Evolutionary conservation across 2,113 vertebrate genomes (phyloP).

Genomic region (Mugil cephalus): DNA sequence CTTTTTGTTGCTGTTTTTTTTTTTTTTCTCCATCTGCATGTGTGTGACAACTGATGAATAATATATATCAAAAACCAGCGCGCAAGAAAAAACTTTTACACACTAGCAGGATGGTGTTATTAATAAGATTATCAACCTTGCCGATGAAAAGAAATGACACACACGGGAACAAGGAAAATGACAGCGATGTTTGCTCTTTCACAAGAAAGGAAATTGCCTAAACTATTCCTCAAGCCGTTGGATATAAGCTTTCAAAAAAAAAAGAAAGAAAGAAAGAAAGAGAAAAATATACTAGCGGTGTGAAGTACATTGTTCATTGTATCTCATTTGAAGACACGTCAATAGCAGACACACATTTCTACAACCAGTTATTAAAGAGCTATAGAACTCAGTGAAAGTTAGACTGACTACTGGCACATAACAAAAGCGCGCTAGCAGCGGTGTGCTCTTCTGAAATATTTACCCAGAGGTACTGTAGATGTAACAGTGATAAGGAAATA

Average conservation of each 20-base stretch:
- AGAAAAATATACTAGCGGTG: conserved; percentile 50
- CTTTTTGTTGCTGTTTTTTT: not conserved
- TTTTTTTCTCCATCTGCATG: conserved; percentile 22
- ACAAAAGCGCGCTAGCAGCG: conserved; percentile 52
- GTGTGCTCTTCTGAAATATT: conserved; percentile 57
- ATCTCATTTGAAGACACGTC: conserved; percentile 52
- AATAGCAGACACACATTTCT: conserved; percentile 43
- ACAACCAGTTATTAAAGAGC: conserved; percentile 47
- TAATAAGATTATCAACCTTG: conserved; percentile 58
- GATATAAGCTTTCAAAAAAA: conserved; percentile 32
- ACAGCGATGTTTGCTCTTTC: conserved; percentile 25
- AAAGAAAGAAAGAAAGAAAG: not conserved
- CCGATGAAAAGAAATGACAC: conserved; percentile 43
- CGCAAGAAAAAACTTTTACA: conserved; percentile 39
- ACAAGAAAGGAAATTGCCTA: conserved; percentile 34
- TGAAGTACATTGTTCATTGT: conserved; percentile 38
- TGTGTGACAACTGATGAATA: conserved; percentile 46
- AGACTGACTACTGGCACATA: conserved; percentile 32
- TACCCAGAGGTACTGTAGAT: conserved; percentile 77
- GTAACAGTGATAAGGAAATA: conserved; percentile 78
- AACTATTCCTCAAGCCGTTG: conserved; percentile 16
- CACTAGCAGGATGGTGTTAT: conserved; percentile 34
- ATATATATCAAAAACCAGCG: conserved; percentile 55
- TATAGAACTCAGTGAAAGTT: conserved; percentile 59
- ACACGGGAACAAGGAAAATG: conserved; percentile 33